Base-by-base conservation (phyloP, 2,888 invertebrate species). In the Pristionchus entomophagus region DNA sequence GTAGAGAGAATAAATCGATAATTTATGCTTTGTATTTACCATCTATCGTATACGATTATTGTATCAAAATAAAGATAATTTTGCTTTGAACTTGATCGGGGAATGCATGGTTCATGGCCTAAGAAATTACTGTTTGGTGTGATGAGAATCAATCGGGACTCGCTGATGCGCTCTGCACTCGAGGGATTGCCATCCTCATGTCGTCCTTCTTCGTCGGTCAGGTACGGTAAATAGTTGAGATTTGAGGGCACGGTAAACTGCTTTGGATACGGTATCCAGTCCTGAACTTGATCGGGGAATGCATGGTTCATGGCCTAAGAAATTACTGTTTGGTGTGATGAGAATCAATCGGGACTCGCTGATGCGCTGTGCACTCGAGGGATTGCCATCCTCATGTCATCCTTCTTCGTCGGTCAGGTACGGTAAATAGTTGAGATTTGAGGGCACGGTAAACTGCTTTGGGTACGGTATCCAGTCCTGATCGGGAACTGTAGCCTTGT, bases 181-280 rank as follows among this genome's bases (percentile, higher is more conserved):
- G 93, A 93, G 81, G 93, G 93, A 88, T 93, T 45, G 93, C 93
- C 14, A 86, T 86, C n/a, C 86, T 93, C 56, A 87, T 93, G 45
- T 91, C 93, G 6, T 88, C 91, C n/a, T 93, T 93, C 86, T 93
- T 93, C 84, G 89, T 89, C 22, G 91, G 89, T 45, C 82, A 81
- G 81, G 81, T 78, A 59, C 59, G 59, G 59, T n/a, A n/a, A n/a
- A n/a, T 59, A 59, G 12, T 14, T 29, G 26, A 10, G 59, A 29
- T 38, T 35, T n/a, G n/a, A n/a, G n/a, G n/a, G n/a, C n/a, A 65
- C 38, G 38, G 35, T 38, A 69, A 69, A n/a, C n/a, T n/a, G n/a
- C n/a, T n/a, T n/a, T n/a, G n/a, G n/a, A n/a, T n/a, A n/a, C n/a
- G n/a, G n/a, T n/a, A n/a, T n/a, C n/a, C n/a, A n/a, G n/a, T n/a